Evolutionary conservation across 2,797 vertebrate genomes (phyloP).

Genomic region (Chaetophractus vellerosus): DNA sequence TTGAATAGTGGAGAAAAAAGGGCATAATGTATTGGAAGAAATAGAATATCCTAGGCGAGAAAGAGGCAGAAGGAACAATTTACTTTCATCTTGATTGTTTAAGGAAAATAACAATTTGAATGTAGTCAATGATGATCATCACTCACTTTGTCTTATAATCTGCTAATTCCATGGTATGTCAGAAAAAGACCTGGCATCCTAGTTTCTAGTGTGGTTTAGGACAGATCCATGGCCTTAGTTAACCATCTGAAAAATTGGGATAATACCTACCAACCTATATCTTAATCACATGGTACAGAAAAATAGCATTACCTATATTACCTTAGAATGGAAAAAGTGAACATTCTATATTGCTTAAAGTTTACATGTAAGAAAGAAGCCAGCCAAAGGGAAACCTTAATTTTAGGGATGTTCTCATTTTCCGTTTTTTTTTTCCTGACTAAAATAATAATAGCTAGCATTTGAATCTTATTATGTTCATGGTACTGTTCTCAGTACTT

Average conservation of each 20-base stretch:
- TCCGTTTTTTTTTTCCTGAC: not conserved
- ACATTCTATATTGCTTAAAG: not conserved
- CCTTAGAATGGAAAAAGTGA: not conserved
- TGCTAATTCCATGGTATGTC: slow-evolving; percentile 21
- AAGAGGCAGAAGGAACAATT: slow-evolving; percentile 1
- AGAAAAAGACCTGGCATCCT: slow-evolving; percentile 31
- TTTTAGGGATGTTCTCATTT: slow-evolving; percentile 2
- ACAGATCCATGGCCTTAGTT: not conserved
- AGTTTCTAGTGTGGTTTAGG: not conserved
- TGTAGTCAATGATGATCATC: not conserved
- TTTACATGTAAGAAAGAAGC: not conserved
- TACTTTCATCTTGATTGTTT: slow-evolving; percentile 53
- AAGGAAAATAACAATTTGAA: slow-evolving; percentile 49
- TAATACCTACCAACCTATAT: not conserved
- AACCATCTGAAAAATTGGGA: not conserved
- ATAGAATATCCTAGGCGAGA: not conserved
- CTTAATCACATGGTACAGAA: not conserved
- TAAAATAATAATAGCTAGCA: not conserved
- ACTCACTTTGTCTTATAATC: slow-evolving; percentile 52
- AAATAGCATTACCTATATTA: not conserved
- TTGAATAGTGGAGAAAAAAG: slow-evolving; percentile 12
- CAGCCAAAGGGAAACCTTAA: slow-evolving; percentile 3
- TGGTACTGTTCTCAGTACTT: not conserved
- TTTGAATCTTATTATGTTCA: not conserved
- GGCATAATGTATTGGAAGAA: not conserved